phyloP scores from a whole-genome alignment of 2,113 vertebrate species.

The Canis aureus region DNA sequence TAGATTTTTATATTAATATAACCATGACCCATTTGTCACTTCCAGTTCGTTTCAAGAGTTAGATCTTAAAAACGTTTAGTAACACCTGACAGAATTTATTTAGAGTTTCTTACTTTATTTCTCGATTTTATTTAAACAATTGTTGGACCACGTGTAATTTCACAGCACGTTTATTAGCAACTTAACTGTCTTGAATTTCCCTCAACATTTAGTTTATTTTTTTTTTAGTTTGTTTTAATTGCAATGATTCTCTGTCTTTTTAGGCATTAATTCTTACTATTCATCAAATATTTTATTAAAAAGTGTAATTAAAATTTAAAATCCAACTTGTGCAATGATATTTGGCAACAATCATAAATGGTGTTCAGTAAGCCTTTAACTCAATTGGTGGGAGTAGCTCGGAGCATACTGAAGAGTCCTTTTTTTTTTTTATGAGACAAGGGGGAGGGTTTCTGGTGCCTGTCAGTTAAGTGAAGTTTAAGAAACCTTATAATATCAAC shows the following conservation, averaged over 20 bases:
- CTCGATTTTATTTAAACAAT: not conserved
- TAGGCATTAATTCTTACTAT: not conserved
- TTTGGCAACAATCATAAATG: not conserved
- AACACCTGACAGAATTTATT: not conserved
- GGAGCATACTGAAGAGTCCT: not conserved
- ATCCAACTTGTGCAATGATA: not conserved
- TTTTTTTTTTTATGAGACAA: not conserved
- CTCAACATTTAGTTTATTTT: not conserved
- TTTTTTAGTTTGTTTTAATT: not conserved
- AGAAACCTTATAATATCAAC: not conserved
- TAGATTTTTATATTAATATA: not conserved
- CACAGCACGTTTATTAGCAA: not conserved
- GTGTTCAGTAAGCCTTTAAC: not conserved
- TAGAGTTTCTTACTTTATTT: not conserved
- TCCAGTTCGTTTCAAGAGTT: not conserved
- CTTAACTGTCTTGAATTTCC: not conserved
- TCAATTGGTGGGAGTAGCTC: not conserved
- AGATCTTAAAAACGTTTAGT: not conserved
- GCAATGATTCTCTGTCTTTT: not conserved
- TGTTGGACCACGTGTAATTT: not conserved
- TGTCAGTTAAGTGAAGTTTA: not conserved
- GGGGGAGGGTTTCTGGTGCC: fast-evolving
- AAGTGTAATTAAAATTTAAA: not conserved
- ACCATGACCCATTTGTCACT: not conserved
- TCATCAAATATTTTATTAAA: not conserved